These are phyloP conservation scores for Thunnus maccoyii DNA, from an alignment of 2,113 vertebrate species.

Conservation along the genomic window DNA sequence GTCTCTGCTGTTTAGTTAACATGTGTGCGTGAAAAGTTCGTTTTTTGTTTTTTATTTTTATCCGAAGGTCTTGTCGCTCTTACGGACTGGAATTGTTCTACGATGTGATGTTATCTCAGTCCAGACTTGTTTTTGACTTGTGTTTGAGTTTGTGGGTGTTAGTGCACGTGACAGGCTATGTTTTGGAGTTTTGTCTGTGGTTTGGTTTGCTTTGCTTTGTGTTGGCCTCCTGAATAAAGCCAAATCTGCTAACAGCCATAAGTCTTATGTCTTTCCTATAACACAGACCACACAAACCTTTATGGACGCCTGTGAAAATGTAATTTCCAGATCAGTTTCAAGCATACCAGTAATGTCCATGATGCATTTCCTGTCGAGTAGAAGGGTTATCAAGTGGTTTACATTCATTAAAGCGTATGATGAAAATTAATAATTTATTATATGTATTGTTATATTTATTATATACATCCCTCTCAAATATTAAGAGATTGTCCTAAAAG, in stretches of 20 bases:
- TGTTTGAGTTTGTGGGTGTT: constrained; percentile 7
- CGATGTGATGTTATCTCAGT: background rate
- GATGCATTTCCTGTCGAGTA: background rate
- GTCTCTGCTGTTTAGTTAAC: constrained; percentile 7
- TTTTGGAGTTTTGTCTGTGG: constrained; percentile 7
- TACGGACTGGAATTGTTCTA: constrained; percentile 13
- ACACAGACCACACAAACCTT: background rate
- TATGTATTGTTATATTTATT: too few species aligned
- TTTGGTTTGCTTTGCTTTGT: constrained; percentile 54
- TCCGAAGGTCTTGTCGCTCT: background rate
- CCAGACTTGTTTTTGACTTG: background rate
- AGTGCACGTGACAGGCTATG: constrained; percentile 17
- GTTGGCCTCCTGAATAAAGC: constrained; percentile 57
- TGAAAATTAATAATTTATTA: too few species aligned
- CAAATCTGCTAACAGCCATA: constrained; percentile 1
- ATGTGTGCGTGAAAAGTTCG: background rate
- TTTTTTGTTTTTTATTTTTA: background rate
- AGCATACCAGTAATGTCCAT: background rate
- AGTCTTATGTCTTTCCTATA: constrained; percentile 9
- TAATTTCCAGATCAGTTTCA: background rate
- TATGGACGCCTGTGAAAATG: too few species aligned
- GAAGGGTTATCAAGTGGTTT: background rate
- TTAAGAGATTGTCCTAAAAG: too few species aligned
- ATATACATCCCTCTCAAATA: too few species aligned
- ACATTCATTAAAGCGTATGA: background rate